Conservation (phyloP, 1,140 invertebrate species). For the Hypothenemus hampei region DNA sequence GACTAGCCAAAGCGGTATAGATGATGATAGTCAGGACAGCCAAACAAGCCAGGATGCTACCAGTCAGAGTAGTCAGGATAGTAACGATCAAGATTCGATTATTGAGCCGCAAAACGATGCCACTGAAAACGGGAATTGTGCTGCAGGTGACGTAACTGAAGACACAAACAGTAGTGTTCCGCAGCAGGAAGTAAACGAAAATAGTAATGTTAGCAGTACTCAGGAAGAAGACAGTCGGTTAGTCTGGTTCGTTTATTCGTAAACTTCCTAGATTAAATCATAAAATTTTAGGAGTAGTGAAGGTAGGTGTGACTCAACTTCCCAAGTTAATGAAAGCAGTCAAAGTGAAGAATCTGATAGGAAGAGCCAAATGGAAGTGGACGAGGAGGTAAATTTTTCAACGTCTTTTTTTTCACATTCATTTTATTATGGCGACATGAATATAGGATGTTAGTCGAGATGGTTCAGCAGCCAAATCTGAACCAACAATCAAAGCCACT, state of each 20-base stretch:
- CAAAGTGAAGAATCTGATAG: conserved; percentile 2
- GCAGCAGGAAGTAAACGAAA: conserved; percentile 29
- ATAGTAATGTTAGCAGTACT: conserved; percentile 24
- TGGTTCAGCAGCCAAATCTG: conserved; percentile 5
- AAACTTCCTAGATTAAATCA: no score
- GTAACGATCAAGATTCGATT: conserved; percentile 17
- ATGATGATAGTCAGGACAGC: conserved; percentile 27
- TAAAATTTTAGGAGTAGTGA: no score
- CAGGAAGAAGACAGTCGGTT: conserved; percentile 4
- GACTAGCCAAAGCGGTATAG: conserved; percentile 11
- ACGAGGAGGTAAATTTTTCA: neutral
- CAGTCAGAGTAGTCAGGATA: conserved; percentile 13
- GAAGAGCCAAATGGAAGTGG: neutral
- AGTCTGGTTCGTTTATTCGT: no score
- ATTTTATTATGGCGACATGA: no score
- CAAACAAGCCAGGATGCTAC: conserved; percentile 22
- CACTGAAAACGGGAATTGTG: conserved; percentile 20
- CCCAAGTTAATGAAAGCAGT: conserved; percentile 8
- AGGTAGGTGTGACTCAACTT: neutral
- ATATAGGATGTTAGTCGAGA: no score
- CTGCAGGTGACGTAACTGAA: conserved; percentile 2
- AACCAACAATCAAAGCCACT: neutral
- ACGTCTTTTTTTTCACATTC: no score
- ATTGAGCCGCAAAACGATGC: conserved; percentile 18
- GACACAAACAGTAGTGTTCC: conserved; percentile 21